Evolutionary conservation across 64 coral and sea anemone species (phyloP).

Genomic region (Dendrophyllia cribrosa): DNA sequence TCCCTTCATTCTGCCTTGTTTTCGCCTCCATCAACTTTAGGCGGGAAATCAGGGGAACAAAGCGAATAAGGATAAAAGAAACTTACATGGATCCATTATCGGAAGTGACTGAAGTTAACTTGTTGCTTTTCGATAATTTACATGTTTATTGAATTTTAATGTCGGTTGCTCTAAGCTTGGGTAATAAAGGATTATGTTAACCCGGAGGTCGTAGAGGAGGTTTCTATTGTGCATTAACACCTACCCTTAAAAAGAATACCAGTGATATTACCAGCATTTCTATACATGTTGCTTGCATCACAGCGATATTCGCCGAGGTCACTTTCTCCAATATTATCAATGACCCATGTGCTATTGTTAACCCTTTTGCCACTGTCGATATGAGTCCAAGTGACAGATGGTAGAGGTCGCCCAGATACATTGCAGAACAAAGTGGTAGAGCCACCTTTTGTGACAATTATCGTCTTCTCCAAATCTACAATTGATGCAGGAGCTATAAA

Average conservation of each 20-base stretch:
- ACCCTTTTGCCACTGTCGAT: too few relatives aligned
- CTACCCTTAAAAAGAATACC: background rate
- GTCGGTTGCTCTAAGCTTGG: too few relatives aligned
- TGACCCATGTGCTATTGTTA: background rate
- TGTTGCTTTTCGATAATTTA: too few relatives aligned
- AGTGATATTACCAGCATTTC: background rate
- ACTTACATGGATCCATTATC: too few relatives aligned
- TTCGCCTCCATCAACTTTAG: too few relatives aligned
- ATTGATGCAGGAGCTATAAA: conserved; percentile 5
- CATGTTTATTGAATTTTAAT: too few relatives aligned
- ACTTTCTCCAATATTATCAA: background rate
- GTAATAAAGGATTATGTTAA: too few relatives aligned
- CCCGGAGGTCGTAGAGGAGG: too few relatives aligned
- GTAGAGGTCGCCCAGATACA: background rate
- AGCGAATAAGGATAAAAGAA: too few relatives aligned
- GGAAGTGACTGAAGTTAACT: too few relatives aligned
- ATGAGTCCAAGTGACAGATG: background rate
- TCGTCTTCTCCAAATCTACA: background rate
- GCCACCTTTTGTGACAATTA: background rate
- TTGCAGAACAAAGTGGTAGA: background rate
- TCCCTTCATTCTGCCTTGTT: too few relatives aligned
- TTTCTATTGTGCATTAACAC: background rate
- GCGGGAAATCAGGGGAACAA: too few relatives aligned
- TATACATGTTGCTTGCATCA: background rate
- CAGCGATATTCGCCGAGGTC: conserved; percentile 1